These are phyloP conservation scores for Toxonevra muliebris DNA, from an alignment of 2,888 invertebrate genomes.

Conservation along the genomic window DNA sequence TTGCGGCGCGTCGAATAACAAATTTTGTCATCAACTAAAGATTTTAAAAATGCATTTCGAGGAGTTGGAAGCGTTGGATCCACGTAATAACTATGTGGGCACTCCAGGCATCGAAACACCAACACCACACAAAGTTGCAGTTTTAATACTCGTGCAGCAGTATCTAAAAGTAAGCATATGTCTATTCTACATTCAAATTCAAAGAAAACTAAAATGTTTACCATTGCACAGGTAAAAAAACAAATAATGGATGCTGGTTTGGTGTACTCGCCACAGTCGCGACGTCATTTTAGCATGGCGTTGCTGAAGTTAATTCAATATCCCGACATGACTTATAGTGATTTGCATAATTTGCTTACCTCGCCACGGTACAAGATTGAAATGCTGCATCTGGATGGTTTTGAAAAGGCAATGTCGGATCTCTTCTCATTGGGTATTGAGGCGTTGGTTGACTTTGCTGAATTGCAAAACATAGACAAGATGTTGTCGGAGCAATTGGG, in stretches of 20 bases:
- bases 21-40: background rate
- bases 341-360: slow-evolving; percentile 72
- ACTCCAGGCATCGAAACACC: slow-evolving; percentile 66
- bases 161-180: slow-evolving; percentile 72
- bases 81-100: slow-evolving; percentile 48
- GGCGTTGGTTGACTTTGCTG: slow-evolving; percentile 73
- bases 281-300: slow-evolving; percentile 83
- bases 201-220: background rate
- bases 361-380: slow-evolving; percentile 57
- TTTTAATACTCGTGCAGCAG: slow-evolving; percentile 79
- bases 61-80: slow-evolving; percentile 60
- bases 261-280: slow-evolving; percentile 68
- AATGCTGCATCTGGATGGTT: slow-evolving; percentile 62
- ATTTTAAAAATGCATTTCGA: slow-evolving; percentile 50
- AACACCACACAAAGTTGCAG: slow-evolving; percentile 83
- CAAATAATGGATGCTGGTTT: slow-evolving; percentile 53
- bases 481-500: slow-evolving; percentile 68
- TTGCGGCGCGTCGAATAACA: too few relatives aligned
- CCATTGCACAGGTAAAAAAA: slow-evolving; percentile 53
- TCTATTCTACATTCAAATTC: background rate
- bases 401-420: slow-evolving; percentile 70
- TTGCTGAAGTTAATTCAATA: slow-evolving; percentile 81
- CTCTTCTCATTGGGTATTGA: slow-evolving; percentile 68
- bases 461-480: slow-evolving; percentile 71
- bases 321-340: slow-evolving; percentile 79